A percentile compares a stretch with the other conserved stretches of the same genome.
These are phyloP conservation scores for Lomographa bimaculata DNA, from an alignment of 2,888 invertebrate species.

Conservation along the genomic window DNA sequence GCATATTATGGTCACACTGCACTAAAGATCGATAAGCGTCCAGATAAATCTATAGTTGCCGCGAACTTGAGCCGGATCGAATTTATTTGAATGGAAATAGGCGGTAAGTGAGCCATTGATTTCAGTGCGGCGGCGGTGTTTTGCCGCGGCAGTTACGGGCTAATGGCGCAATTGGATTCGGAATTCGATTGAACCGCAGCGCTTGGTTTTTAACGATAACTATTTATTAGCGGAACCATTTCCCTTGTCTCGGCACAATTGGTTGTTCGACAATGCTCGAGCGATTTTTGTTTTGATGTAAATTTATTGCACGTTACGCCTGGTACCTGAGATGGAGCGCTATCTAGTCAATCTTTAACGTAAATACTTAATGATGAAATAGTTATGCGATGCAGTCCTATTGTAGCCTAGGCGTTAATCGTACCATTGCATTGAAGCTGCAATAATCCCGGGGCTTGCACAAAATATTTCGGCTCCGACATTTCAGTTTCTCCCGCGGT, in stretches of 20 bases:
- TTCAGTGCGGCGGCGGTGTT: conserved; percentile 59
- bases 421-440: conserved; percentile 54
- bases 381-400: too few species aligned
- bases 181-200: conserved; percentile 51
- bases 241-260: background rate
- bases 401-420: background rate
- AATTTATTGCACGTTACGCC: too few species aligned
- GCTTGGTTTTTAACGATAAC: conserved; percentile 31
- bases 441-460: conserved; percentile 54
- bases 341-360: too few species aligned
- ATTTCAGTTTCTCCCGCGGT: conserved; percentile 44
- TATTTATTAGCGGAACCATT: conserved; percentile 18
- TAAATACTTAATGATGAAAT: too few species aligned
- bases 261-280: too few species aligned
- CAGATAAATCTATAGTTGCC: conserved; percentile 42
- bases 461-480: conserved; percentile 21
- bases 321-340: too few species aligned
- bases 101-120: conserved; percentile 62
- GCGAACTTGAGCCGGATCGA: conserved; percentile 43
- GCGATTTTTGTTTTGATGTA: background rate
- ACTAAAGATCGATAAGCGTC: conserved; percentile 45
- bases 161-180: conserved; percentile 62
- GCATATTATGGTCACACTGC: too few species aligned
- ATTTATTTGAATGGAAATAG: conserved; percentile 58
- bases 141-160: conserved; percentile 53